Conservation (phyloP, 2,888 invertebrate species). For the Epistrophella euchroma region DNA sequence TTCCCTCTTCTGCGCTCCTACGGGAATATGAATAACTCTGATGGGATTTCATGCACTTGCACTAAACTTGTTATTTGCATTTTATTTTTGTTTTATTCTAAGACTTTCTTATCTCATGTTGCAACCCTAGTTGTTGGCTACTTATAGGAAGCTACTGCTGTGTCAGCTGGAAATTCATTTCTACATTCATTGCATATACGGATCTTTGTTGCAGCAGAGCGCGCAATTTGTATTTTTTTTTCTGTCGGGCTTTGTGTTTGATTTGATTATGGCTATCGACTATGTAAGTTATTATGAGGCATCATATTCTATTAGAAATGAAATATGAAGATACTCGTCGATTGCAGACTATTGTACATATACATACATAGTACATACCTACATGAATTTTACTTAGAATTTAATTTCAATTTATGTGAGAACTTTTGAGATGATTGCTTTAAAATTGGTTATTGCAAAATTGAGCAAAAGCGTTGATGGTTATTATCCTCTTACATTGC, state of each 20-base stretch:
- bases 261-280: background rate
- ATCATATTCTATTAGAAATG: conserved; percentile 53
- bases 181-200: conserved; percentile 20
- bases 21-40: background rate
- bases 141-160: conserved; percentile 35
- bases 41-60: conserved; percentile 17
- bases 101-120: conserved; percentile 38
- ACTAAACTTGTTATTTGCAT: conserved; percentile 34
- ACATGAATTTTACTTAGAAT: background rate
- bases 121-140: conserved; percentile 30
- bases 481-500: too few species aligned
- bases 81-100: conserved; percentile 19
- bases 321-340: conserved; percentile 40
- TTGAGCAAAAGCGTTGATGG: too few species aligned
- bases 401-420: conserved; percentile 1
- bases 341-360: too few species aligned
- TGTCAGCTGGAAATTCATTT: conserved; percentile 53
- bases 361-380: too few species aligned
- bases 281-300: conserved; percentile 34
- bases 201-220: conserved; percentile 12
- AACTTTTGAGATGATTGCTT: background rate
- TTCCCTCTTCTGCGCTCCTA: conserved; percentile 15
- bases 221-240: conserved; percentile 13
- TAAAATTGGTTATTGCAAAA: too few species aligned
- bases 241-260: conserved; percentile 28